A percentile compares a stretch with the other conserved stretches of the same genome.
phyloP scores from a whole-genome alignment of 2,797 vertebrate genomes.

The Scolopax rusticola region DNA sequence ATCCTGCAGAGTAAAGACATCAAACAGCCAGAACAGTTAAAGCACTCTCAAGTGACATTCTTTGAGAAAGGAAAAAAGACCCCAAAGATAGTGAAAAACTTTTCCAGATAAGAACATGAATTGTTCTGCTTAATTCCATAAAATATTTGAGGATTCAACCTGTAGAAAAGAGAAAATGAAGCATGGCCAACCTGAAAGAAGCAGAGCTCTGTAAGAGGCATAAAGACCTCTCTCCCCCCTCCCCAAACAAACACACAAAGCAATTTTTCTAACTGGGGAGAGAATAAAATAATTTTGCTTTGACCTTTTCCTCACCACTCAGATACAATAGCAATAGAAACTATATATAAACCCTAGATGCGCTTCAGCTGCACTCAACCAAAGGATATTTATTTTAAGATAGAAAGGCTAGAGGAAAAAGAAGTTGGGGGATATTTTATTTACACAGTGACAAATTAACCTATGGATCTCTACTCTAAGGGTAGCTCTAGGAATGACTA shows the following conservation, averaged over 20 bases:
- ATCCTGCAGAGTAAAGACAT: neutral
- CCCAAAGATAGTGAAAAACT: neutral
- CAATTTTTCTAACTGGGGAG: neutral
- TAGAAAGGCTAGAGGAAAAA: conserved; percentile 12
- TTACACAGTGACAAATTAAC: conserved; percentile 48
- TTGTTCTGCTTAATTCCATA: neutral
- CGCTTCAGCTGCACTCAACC: neutral
- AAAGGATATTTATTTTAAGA: conserved; percentile 19
- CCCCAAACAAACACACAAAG: neutral
- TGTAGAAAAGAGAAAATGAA: neutral
- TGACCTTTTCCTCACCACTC: conserved; percentile 28
- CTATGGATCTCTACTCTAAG: conserved; percentile 8
- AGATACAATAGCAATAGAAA: conserved; percentile 8
- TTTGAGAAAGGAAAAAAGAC: neutral
- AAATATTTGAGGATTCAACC: neutral
- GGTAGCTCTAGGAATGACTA: conserved; percentile 45
- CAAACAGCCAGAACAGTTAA: neutral
- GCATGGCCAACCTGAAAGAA: neutral
- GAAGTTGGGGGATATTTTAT: conserved; percentile 36
- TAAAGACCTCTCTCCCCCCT: neutral
- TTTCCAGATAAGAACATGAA: neutral
- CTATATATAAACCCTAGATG: conserved; percentile 6
- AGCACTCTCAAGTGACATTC: neutral
- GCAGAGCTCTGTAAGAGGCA: neutral
- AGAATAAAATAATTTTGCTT: neutral